Percentiles rank a stretch among this genome's conserved stretches.
phyloP scores from a whole-genome alignment of 2,797 vertebrate genomes.

The Chrysocyon brachyurus region DNA sequence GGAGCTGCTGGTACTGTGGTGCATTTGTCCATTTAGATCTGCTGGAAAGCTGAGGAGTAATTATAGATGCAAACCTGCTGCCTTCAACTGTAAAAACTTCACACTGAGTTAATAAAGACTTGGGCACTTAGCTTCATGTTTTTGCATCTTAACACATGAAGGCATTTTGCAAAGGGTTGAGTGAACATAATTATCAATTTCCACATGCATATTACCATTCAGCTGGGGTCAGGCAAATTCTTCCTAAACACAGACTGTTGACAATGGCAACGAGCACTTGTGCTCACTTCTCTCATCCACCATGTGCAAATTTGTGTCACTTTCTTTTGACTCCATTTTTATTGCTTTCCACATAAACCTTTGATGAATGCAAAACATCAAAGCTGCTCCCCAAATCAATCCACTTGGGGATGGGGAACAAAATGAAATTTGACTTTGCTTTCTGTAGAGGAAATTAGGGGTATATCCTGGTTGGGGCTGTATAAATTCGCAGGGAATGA shows the following conservation, averaged over 20 bases:
- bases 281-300: background rate
- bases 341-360: background rate
- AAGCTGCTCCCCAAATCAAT: background rate
- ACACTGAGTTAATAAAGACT: conserved; percentile 58
- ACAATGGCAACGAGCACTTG: background rate
- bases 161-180: conserved; percentile 55
- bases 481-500: background rate
- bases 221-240: conserved; percentile 10
- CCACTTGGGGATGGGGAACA: background rate
- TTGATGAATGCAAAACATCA: background rate
- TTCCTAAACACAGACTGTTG: background rate
- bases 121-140: background rate
- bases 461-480: background rate
- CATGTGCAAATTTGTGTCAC: background rate
- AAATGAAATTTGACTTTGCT: conserved; percentile 21
- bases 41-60: conserved; percentile 32
- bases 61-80: conserved; percentile 31
- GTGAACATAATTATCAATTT: conserved; percentile 71
- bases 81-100: conserved; percentile 51
- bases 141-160: conserved; percentile 70
- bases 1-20: background rate
- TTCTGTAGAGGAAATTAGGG: background rate
- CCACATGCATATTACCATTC: background rate
- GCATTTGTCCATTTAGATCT: conserved; percentile 1
- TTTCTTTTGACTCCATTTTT: conserved; percentile 55